Percentiles rank a stretch among this genome's conserved stretches.
phyloP scores from a whole-genome alignment of 2,888 invertebrate genomes.

The Lepidocyrtoides sp. region DNA sequence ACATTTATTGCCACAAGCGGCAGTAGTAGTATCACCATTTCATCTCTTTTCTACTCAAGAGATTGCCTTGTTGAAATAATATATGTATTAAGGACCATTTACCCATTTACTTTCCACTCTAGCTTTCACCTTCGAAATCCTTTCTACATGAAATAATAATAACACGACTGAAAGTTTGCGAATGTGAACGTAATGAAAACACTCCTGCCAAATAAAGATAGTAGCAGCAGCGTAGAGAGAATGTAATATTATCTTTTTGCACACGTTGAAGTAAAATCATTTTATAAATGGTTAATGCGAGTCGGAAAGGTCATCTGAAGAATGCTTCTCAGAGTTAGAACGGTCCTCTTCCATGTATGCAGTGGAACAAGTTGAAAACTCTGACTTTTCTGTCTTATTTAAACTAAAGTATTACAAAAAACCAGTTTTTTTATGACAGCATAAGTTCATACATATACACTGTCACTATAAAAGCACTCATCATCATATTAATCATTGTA shows the following conservation, averaged over 20 bases:
- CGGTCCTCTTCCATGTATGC: not conserved
- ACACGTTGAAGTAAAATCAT: slow-evolving; percentile 13
- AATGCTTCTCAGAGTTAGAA: not conserved
- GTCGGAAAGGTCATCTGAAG: not conserved
- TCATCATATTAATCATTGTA: too few relatives aligned
- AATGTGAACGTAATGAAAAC: slow-evolving; percentile 14
- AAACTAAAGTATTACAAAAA: too few relatives aligned
- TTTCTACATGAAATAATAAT: slow-evolving; percentile 53
- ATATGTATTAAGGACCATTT: slow-evolving; percentile 67
- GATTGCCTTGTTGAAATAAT: slow-evolving; percentile 76
- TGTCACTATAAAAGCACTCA: too few relatives aligned
- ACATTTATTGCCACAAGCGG: slow-evolving; percentile 64
- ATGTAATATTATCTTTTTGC: not conserved
- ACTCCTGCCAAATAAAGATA: slow-evolving; percentile 1
- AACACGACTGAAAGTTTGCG: not conserved
- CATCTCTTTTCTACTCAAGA: slow-evolving; percentile 70
- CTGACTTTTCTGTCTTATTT: not conserved
- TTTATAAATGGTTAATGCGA: slow-evolving; percentile 31
- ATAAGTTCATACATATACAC: too few relatives aligned
- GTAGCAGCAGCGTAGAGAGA: not conserved
- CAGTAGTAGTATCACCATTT: slow-evolving; percentile 68
- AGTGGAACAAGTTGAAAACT: too few relatives aligned
- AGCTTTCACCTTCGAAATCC: slow-evolving; percentile 30
- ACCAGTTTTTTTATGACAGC: too few relatives aligned
- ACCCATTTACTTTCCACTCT: slow-evolving; percentile 69